These are phyloP conservation scores for Crenuchus spilurus DNA, from an alignment of 2,797 vertebrate genomes.

Conservation along the genomic window DNA sequence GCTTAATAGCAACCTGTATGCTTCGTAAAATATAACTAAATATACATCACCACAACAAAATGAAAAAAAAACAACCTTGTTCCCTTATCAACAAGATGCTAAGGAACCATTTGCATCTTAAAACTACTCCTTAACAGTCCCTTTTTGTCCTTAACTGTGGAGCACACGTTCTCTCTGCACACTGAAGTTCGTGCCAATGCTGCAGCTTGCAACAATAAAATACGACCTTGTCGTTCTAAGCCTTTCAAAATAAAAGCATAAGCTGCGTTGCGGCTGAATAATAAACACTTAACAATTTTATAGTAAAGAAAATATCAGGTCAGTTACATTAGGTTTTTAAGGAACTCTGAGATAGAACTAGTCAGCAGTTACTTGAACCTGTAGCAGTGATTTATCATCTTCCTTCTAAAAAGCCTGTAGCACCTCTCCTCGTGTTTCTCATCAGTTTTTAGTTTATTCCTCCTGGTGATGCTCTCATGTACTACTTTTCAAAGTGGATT, in stretches of 20 bases:
- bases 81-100: constrained; percentile 4
- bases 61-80: neutral
- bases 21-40: neutral
- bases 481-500: too few relatives aligned
- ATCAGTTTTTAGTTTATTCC: too few relatives aligned
- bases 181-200: neutral
- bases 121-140: neutral
- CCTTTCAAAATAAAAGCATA: constrained; percentile 1
- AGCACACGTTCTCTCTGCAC: neutral
- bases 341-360: too few relatives aligned
- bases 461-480: too few relatives aligned
- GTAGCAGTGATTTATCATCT: too few relatives aligned
- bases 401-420: too few relatives aligned
- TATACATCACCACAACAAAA: neutral
- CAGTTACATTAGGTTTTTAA: too few relatives aligned
- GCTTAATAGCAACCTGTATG: neutral
- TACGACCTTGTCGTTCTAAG: neutral
- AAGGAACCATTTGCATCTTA: neutral
- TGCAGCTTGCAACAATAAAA: neutral
- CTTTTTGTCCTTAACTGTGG: neutral
- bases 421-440: too few relatives aligned
- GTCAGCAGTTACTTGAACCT: too few relatives aligned
- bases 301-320: too few relatives aligned
- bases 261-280: neutral
- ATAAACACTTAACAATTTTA: too few relatives aligned